These are phyloP conservation scores for Gopherus flavomarginatus DNA, from an alignment of 2,113 vertebrate genomes.

Conservation along the genomic window DNA sequence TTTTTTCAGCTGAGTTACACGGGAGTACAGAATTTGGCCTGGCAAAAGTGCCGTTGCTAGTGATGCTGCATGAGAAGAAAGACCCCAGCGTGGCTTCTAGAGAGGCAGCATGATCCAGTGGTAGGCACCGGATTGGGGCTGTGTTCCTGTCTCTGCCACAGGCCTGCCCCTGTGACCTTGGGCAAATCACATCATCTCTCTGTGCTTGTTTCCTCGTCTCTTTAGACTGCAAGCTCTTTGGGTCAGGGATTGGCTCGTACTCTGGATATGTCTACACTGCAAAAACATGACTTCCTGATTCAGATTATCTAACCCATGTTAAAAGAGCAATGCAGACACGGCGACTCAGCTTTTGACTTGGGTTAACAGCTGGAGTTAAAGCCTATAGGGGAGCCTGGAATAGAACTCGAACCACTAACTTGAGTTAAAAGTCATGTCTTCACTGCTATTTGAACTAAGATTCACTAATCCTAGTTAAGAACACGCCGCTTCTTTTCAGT, in stretches of 20 bases:
- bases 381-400: not conserved
- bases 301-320: not conserved
- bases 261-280: not conserved
- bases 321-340: not conserved
- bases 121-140: not conserved
- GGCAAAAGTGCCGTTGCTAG: not conserved
- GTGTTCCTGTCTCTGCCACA: not conserved
- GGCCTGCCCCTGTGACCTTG: not conserved
- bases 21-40: not conserved
- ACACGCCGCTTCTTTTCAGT: not conserved
- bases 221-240: not conserved
- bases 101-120: not conserved
- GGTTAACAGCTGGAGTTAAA: not conserved
- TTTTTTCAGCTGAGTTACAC: not conserved
- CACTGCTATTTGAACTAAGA: not conserved
- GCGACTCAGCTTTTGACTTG: not conserved
- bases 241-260: not conserved
- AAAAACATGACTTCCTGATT: not conserved
- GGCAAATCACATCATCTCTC: not conserved
- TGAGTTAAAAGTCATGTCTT: not conserved
- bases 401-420: not conserved
- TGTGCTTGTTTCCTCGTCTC: not conserved
- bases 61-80: not conserved
- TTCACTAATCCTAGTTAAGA: not conserved
- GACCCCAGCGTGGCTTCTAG: not conserved